Base-by-base conservation (phyloP, 2,113 vertebrate species). In the Myrmecobius fasciatus region DNA sequence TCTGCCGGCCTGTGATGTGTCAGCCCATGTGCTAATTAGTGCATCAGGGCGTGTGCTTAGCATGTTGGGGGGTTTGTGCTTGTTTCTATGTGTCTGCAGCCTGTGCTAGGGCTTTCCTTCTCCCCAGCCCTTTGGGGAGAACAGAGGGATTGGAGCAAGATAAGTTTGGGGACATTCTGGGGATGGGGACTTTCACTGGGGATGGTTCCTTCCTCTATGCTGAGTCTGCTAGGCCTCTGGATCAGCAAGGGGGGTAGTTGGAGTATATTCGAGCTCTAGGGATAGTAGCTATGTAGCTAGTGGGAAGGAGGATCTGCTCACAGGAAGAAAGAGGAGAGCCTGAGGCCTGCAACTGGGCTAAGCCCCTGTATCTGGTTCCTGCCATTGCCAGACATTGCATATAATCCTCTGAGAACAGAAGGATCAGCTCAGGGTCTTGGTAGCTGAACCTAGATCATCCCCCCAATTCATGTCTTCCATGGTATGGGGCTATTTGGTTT, bases 41-140 rank as follows among this genome's bases (percentile, higher is more conserved):
- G 90, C 67, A 75, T 43, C 36, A 43, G 95, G 93, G 89, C 96
- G 97, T 97, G 94, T 97, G 97, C 95, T 97, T 97, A 95, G 91
- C 28, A 53, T 97, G 97, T 97, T 43, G 67, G 67, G 67, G 60
- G 24, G 52, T 0, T 75, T 75, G 67, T 75, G 67, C 67, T n/a
- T 75, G 67, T 89, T 89, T 92, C 94, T 20, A 51, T 88, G 43
- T 92, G 91, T 89, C 91, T 52, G 7, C 8, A 25, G 93, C 75
- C 26, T 93, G 53, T 91, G 26, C 91, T 92, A 91, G 75, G n/a
- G 26, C 52, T 90, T 26, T n/a, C 47, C 89, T 95, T 89, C 96
- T 75, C 95, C 97, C 97, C 91, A 75, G 47, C 47, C 54, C 11
- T n/a, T 36, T 51, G 91, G 22, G 91, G n/a, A n/a, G 9, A 17